Evolutionary conservation across 2,888 invertebrate species (phyloP).

Genomic region (Lypha dubia): DNA sequence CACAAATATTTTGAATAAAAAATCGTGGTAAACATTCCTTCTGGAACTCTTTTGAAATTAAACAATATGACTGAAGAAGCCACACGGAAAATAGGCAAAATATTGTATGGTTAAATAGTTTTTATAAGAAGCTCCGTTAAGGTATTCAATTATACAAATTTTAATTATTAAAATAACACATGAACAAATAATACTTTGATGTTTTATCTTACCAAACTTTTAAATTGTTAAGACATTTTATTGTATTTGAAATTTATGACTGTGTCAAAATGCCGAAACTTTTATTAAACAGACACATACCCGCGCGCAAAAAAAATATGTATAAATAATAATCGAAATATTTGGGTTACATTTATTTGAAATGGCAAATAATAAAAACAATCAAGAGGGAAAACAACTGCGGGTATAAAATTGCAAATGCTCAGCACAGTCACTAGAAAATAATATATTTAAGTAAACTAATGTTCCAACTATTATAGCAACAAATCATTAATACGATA

Average conservation of each 20-base stretch:
- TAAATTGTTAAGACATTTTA: conserved; percentile 42
- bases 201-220: conserved; percentile 4
- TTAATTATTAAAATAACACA: neutral
- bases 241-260: conserved; percentile 61
- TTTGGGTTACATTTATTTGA: conserved; percentile 63
- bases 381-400: neutral
- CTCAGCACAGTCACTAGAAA: conserved; percentile 50
- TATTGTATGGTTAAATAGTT: no score
- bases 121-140: no score
- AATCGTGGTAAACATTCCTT: no score
- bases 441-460: conserved; percentile 68
- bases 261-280: conserved; percentile 64
- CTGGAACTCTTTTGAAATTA: no score
- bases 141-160: neutral
- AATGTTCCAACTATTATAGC: conserved; percentile 58
- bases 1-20: no score
- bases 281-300: conserved; percentile 31
- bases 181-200: neutral
- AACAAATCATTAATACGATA: conserved; percentile 62
- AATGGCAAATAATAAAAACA: conserved; percentile 29
- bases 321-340: conserved; percentile 64
- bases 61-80: no score
- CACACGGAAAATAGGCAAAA: no score
- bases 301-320: conserved; percentile 6
- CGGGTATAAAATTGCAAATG: conserved; percentile 12